Conservation (phyloP, 2,797 vertebrate species). For the Sphenopsis melanotis region DNA sequence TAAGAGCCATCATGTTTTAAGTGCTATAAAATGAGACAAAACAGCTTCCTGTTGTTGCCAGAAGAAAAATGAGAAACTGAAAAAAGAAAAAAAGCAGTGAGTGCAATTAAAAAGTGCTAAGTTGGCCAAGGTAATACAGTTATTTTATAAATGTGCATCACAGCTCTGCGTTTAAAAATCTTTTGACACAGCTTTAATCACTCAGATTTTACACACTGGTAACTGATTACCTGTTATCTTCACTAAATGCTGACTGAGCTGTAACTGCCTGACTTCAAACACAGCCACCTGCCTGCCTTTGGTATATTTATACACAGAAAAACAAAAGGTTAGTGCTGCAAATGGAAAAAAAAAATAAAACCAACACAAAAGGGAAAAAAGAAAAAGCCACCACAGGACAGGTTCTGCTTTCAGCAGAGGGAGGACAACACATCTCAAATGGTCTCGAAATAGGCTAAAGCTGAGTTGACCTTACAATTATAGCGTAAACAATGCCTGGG, state of each 20-base stretch:
- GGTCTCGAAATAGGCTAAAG: conserved; percentile 67
- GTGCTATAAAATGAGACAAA: conserved; percentile 14
- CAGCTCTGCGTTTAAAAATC: neutral
- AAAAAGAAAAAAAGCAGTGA: neutral
- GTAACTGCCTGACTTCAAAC: conserved; percentile 34
- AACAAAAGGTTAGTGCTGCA: conserved; percentile 49
- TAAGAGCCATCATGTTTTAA: conserved; percentile 13
- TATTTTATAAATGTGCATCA: neutral
- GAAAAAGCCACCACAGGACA: conserved; percentile 22
- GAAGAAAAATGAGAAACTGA: neutral
- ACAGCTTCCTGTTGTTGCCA: neutral
- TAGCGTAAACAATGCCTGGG: conserved; percentile 78
- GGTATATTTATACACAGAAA: conserved; percentile 68
- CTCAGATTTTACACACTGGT: neutral
- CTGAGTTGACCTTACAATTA: conserved; percentile 73
- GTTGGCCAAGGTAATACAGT: neutral
- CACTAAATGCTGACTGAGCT: conserved; percentile 43
- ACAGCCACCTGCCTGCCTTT: conserved; percentile 69
- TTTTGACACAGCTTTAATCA: neutral
- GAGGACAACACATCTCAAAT: conserved; percentile 52
- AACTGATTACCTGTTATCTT: conserved; percentile 18
- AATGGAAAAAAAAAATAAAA: neutral
- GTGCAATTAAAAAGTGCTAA: neutral
- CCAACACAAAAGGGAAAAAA: neutral
- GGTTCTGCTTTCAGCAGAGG: conserved; percentile 58